Evolutionary conservation across 2,113 vertebrate genomes (phyloP).

Genomic region (Burhinus bistriatus): DNA sequence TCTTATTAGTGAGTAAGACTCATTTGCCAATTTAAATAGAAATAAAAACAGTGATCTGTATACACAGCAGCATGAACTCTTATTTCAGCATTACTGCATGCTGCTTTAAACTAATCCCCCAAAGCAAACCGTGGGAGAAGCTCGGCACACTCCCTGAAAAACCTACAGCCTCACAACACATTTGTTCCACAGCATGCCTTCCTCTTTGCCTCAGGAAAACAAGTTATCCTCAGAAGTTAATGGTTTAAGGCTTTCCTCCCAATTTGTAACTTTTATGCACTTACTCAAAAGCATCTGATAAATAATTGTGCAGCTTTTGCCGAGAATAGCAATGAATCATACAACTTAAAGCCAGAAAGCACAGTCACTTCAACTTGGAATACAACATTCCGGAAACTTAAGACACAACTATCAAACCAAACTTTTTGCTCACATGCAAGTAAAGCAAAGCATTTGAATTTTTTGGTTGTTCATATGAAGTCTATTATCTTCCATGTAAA

Average conservation of each 20-base stretch:
- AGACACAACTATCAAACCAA: not conserved
- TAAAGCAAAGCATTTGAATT: not conserved
- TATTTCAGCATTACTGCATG: not conserved
- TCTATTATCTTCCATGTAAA: not conserved
- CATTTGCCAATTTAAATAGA: not conserved
- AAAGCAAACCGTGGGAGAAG: not conserved
- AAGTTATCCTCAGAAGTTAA: not conserved
- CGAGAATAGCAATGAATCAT: not conserved
- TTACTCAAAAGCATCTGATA: not conserved
- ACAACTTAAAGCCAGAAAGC: not conserved
- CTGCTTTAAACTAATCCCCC: not conserved
- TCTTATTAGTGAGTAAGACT: not conserved
- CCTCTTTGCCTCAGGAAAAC: not conserved
- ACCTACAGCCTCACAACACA: not conserved
- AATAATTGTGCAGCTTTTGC: not conserved
- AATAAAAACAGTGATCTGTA: not conserved
- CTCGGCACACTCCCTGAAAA: not conserved
- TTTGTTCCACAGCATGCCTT: not conserved
- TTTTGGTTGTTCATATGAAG: not conserved
- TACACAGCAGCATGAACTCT: not conserved
- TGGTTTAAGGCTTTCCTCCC: not conserved
- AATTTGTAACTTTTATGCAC: not conserved
- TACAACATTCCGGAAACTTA: not conserved
- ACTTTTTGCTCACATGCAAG: not conserved
- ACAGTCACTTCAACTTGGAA: not conserved